Conservation (phyloP, 2,888 invertebrate genomes). For the Melanargia galathea region DNA sequence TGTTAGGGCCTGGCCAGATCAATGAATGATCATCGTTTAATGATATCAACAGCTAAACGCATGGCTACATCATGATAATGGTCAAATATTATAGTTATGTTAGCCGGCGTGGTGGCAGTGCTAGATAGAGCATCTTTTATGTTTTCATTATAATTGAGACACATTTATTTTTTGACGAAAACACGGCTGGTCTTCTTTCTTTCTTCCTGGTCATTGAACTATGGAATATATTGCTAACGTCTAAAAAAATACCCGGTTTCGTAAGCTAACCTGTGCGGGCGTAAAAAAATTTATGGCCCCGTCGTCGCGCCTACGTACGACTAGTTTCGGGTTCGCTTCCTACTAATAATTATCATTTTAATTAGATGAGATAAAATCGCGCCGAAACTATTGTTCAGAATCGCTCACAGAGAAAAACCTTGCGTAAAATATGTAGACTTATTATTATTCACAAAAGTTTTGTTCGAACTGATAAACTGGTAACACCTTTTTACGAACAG, state of each 20-base stretch:
- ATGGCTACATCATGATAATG: no score
- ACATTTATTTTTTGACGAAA: conserved; percentile 5
- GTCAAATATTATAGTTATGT: no score
- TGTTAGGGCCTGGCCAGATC: no score
- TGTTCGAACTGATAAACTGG: conserved; percentile 16
- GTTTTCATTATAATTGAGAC: conserved; percentile 18
- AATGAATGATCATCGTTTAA: no score
- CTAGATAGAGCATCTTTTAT: neutral
- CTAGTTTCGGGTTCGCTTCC: conserved; percentile 67
- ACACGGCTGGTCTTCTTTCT: conserved; percentile 32
- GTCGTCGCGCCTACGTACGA: conserved; percentile 64
- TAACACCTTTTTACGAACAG: conserved; percentile 11
- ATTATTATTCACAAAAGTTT: conserved; percentile 11
- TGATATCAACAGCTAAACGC: no score
- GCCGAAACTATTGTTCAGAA: conserved; percentile 62
- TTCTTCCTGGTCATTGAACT: conserved; percentile 38
- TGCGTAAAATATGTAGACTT: conserved; percentile 5
- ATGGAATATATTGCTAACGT: conserved; percentile 35
- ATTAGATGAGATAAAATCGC: conserved; percentile 48
- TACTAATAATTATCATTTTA: conserved; percentile 75
- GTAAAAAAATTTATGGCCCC: conserved; percentile 69
- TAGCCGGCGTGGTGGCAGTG: neutral
- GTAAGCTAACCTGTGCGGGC: conserved; percentile 53
- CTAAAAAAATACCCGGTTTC: conserved; percentile 47
- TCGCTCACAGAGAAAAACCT: conserved; percentile 50